Evolutionary conservation across 2,888 invertebrate species (phyloP), one percentile per base, ranked within the genome.

Genomic region (Limnephilus marmoratus): DNA sequence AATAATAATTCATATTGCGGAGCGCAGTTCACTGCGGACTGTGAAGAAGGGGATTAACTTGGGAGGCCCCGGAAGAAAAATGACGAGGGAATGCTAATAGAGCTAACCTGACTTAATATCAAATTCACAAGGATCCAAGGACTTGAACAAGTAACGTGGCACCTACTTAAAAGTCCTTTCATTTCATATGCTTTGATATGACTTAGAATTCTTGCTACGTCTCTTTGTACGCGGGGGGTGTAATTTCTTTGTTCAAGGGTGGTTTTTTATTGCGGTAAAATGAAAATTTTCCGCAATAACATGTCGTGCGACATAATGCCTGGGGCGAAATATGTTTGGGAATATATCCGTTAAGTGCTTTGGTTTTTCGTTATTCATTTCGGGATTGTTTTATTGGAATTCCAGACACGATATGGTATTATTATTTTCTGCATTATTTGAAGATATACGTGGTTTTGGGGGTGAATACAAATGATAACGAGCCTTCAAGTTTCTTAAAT

Each of bases 81-180:
- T 92, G 86, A 82, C 37, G 49, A 80, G 90, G 90, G 89, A 92
- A 92, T 92, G 90, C 90, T 92, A 92, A 92, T 92, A 89, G 34
- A 81, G 86, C 81, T 49, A 83, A 87, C 88, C 53, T 45, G 87
- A 41, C 31, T 83, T 68, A 37, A 68, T 88, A 80, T 53, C 49
- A 53, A 29, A 53, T 85, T 34, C 29, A 3, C 87, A 87, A 53
- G 15, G 31, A 85, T n/a, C 41, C 85, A 85, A 85, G 45, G 9
- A n/a, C 24, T 9, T 24, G n/a, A 24, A 9, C 68, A n/a, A 68
- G 68, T 68, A n/a, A 68, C n/a, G 68, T 68, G 24, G 86, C 86
- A 53, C 49, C 49, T 53, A 29, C n/a, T 45, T 13, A 53, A 49
- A 29, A n/a, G 49, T 86, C 29, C 45, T 15, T 86, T 4, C 37